Conservation (phyloP, 2,113 vertebrate genomes). For the Ciconia maguari region DNA sequence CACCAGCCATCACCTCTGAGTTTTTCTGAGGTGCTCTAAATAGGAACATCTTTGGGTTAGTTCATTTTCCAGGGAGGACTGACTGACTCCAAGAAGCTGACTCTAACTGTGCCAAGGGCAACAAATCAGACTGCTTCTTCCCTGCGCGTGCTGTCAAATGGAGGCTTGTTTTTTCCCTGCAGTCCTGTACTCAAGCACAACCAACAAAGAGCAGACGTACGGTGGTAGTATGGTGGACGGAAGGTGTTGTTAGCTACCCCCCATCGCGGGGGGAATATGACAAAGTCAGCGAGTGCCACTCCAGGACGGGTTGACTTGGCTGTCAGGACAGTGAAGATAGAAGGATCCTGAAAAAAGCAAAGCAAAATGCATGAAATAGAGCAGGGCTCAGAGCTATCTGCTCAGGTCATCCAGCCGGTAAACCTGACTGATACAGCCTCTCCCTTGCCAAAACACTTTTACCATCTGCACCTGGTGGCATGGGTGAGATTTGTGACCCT, state of each 20-base stretch:
- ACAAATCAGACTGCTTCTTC: background rate
- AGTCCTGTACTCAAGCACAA: background rate
- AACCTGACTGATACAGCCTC: background rate
- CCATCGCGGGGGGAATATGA: conserved; percentile 96
- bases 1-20: background rate
- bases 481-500: background rate
- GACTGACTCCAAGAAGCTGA: background rate
- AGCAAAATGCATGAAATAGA: background rate
- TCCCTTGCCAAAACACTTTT: background rate
- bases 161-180: background rate
- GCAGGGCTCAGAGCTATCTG: background rate
- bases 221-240: conserved; percentile 95
- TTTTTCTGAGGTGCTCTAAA: background rate
- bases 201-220: conserved; percentile 69
- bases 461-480: background rate
- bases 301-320: conserved; percentile 90
- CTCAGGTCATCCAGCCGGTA: background rate
- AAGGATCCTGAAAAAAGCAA: conserved; percentile 82
- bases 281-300: conserved; percentile 94
- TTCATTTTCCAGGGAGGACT: background rate
- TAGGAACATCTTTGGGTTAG: background rate
- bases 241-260: conserved; percentile 93
- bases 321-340: conserved; percentile 96
- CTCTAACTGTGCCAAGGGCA: background rate
- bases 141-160: rapidly evolving